These are phyloP conservation scores for Ophioninae sp. DNA, from an alignment of 2,888 invertebrate species.

Conservation along the genomic window DNA sequence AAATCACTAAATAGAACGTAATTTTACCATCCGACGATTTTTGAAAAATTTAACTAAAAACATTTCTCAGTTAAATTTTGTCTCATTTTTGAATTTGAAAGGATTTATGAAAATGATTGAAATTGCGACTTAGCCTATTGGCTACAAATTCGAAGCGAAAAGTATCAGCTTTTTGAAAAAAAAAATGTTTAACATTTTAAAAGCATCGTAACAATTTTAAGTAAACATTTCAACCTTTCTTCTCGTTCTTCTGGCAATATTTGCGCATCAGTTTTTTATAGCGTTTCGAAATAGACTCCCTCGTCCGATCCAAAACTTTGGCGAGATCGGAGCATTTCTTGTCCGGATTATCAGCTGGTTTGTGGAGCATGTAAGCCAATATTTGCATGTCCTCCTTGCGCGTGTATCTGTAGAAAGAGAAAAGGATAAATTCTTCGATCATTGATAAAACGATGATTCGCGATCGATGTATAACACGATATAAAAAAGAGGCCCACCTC, in stretches of 20 bases:
- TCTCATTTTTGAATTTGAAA: not conserved
- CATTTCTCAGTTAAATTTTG: not conserved
- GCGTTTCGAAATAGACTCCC: slow-evolving; percentile 67
- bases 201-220: not conserved
- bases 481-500: slow-evolving; percentile 22
- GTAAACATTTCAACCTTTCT: slow-evolving; percentile 15
- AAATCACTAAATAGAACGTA: not conserved
- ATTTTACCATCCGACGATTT: too few relatives aligned
- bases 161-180: too few relatives aligned
- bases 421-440: not conserved
- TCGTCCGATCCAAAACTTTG: slow-evolving; percentile 67
- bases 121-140: too few relatives aligned
- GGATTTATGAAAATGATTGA: too few relatives aligned
- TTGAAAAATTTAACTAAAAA: too few relatives aligned
- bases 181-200: not conserved
- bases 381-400: slow-evolving; percentile 69
- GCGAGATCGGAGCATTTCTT: slow-evolving; percentile 66
- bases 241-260: slow-evolving; percentile 12
- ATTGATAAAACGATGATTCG: not conserved
- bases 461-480: not conserved
- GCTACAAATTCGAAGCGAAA: too few relatives aligned
- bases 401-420: slow-evolving; percentile 62
- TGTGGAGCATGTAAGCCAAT: slow-evolving; percentile 63
- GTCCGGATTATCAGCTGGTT: slow-evolving; percentile 15
- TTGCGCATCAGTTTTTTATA: slow-evolving; percentile 53